Base-by-base conservation (phyloP, 2,797 vertebrate species). In the Muscicapa striata region DNA sequence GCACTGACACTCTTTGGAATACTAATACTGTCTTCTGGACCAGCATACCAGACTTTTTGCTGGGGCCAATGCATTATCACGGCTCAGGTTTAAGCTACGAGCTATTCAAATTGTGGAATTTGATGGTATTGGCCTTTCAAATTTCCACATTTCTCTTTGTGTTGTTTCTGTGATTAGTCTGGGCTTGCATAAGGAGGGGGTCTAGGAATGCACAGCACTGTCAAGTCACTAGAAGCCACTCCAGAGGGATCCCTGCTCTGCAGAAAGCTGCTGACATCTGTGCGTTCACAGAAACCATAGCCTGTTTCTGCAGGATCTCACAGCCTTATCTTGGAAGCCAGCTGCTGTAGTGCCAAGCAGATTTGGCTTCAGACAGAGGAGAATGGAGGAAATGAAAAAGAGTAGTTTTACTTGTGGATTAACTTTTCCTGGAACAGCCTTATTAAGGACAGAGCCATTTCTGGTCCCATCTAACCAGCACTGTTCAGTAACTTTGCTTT, bases 361-460 rank as follows among this genome's bases (percentile, higher is more conserved):
- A 87, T 87, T 80, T 95, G 81, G 91, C 72, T 87, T 87, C 57
- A 79, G 78, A 52, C 29, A 85, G 72, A 77, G n/a, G 32, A 80
- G 45, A 89, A 64, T 15, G 45, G 88, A 90, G 40, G 57, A 83
- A 92, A 89, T 67, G 34, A 80, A 79, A 90, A 74, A 64, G 45
- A 46, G 55, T 77, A 72, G 57, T 49, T 89, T 48, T 89, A 36
- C 78, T 87, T 58, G 30, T 58, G 27, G 34, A 92, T 81, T 91
- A 92, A 68, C 46, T 89, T 96, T 85, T 92, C 52, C 82, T 91
- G 61, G 68, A 93, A 85, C 38, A 62, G 43, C 19, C 38, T 80
- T 87, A 43, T 67, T 94, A 75, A 70, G 52, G 61, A 36, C 23
- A 91, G 52, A 82, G n/a, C 13, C 20, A 51, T 66, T 87, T 94